These are phyloP conservation scores for Latheticus oryzae DNA, from an alignment of 2,888 invertebrate genomes.

Conservation along the genomic window DNA sequence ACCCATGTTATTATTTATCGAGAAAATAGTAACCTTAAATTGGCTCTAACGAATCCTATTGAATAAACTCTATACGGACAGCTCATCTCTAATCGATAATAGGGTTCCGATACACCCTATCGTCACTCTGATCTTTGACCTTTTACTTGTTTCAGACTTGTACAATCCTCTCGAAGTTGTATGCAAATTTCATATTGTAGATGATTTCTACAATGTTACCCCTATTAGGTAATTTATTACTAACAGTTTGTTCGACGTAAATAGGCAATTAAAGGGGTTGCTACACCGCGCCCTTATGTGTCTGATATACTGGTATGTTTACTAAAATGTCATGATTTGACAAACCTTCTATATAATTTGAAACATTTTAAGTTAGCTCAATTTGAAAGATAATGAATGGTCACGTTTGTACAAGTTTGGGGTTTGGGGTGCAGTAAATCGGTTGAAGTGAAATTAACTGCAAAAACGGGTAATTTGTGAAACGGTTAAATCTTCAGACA, in stretches of 20 bases:
- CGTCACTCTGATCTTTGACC: constrained; percentile 37
- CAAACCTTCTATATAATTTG: too few relatives aligned
- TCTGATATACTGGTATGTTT: constrained; percentile 19
- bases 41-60: constrained; percentile 65
- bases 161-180: constrained; percentile 7
- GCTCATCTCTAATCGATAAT: constrained; percentile 59
- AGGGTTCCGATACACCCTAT: constrained; percentile 50
- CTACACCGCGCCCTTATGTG: constrained; percentile 5
- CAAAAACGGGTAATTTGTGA: constrained; percentile 61
- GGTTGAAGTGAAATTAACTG: constrained; percentile 57
- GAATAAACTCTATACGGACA: constrained; percentile 58
- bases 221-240: constrained; percentile 25
- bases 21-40: constrained; percentile 64
- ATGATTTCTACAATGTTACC: constrained; percentile 19
- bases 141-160: constrained; percentile 15
- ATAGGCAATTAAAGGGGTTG: constrained; percentile 16
- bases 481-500: constrained; percentile 60
- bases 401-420: constrained; percentile 51
- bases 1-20: constrained; percentile 59
- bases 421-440: constrained; percentile 56
- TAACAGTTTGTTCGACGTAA: constrained; percentile 26
- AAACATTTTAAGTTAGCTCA: neutral
- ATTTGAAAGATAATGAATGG: constrained; percentile 35
- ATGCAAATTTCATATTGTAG: constrained; percentile 25
- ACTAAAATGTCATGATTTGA: neutral